Percentiles rank a stretch among this genome's conserved stretches.
These are phyloP conservation scores for Engystomops pustulosus DNA, from an alignment of 2,113 vertebrate species.

Conservation along the genomic window DNA sequence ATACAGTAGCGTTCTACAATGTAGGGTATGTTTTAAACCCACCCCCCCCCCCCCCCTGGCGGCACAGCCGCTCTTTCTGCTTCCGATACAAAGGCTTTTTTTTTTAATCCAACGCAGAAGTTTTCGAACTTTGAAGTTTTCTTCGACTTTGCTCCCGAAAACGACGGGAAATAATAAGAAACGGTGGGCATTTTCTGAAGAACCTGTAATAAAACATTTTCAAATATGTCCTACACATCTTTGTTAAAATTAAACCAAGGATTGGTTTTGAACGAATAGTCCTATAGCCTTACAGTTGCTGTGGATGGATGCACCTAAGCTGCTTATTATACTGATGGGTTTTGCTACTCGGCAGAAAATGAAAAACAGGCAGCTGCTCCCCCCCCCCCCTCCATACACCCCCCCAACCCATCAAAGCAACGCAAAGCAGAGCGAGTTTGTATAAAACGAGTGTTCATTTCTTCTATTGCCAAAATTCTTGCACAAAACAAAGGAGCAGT, in stretches of 20 bases:
- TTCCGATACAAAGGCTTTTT: conserved; percentile 3
- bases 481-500: conserved; percentile 89
- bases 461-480: conserved; percentile 96
- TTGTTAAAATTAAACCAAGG: conserved; percentile 88
- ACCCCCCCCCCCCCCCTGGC: not conserved
- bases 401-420: conserved; percentile 86
- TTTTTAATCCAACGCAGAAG: not conserved
- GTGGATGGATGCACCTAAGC: conserved; percentile 97
- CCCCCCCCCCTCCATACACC: conserved; percentile 61
- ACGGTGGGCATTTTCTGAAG: conserved; percentile 72
- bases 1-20: conserved; percentile 49
- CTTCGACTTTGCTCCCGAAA: not conserved
- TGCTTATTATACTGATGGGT: conserved; percentile 99
- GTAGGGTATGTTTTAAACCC: conserved; percentile 67
- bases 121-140: conserved; percentile 15
- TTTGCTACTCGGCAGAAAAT: conserved; percentile 85
- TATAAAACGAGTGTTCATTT: conserved; percentile 98
- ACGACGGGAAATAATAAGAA: conserved; percentile 73
- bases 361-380: conserved; percentile 86
- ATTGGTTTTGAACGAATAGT: conserved; percentile 87
- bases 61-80: not conserved
- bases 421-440: conserved; percentile 92
- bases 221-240: conserved; percentile 85
- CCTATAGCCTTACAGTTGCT: conserved; percentile 87
- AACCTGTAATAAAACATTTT: conserved; percentile 77